Conservation (phyloP, 2,888 invertebrate genomes). For the Autographa pulchrina region DNA sequence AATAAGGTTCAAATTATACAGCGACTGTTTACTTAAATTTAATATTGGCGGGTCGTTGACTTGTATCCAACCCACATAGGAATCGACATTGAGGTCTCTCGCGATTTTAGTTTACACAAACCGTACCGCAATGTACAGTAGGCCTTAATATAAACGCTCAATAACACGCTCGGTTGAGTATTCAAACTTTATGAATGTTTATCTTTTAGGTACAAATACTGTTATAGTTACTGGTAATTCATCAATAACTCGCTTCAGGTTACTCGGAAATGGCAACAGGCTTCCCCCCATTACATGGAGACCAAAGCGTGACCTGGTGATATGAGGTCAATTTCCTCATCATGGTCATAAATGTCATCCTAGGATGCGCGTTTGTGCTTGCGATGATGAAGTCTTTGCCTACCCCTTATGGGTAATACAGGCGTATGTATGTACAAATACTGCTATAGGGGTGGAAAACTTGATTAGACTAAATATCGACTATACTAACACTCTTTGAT, state of each 20-base stretch:
- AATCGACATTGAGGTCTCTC: slow-evolving; percentile 1
- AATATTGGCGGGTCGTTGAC: slow-evolving; percentile 5
- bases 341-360: too few relatives aligned
- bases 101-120: not conserved
- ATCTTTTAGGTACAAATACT: slow-evolving; percentile 1
- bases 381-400: too few relatives aligned
- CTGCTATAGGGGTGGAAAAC: not conserved
- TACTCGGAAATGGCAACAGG: too few relatives aligned
- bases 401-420: too few relatives aligned
- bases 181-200: slow-evolving; percentile 17
- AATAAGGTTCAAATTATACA: not conserved
- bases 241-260: too few relatives aligned
- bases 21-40: not conserved
- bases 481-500: not conserved
- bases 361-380: too few relatives aligned
- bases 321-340: too few relatives aligned
- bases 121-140: not conserved
- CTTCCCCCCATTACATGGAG: too few relatives aligned
- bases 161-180: not conserved
- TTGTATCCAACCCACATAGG: not conserved
- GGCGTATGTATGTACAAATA: too few relatives aligned
- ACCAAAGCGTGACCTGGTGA: too few relatives aligned
- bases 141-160: slow-evolving; percentile 7
- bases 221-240: too few relatives aligned
- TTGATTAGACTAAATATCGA: not conserved